Evolutionary conservation across 2,888 invertebrate species (phyloP), one percentile per base, ranked within the genome.

Genomic region (Diplolepis rosae): DNA sequence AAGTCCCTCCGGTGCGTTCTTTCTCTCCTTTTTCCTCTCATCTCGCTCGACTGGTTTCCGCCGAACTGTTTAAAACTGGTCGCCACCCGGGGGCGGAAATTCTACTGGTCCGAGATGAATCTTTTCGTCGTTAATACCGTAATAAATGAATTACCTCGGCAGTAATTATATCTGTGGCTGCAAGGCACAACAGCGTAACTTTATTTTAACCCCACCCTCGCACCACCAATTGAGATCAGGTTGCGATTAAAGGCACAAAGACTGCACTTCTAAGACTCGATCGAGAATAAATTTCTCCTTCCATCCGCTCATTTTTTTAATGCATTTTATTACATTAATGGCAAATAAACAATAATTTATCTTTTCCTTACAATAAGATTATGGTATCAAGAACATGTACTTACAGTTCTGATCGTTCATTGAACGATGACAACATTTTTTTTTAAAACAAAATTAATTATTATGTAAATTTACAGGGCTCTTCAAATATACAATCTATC

Each of bases 61-160:
- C 83, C 84, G 84, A 86, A 86, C 84, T 82, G 82, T 85, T 85
- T 83, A 82, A 84, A 85, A 84, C 84, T 84, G 83, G 84, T 81
- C 82, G 81, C 81, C 78, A 75, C 80, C 76, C 76, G 75, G 76
- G 81, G 82, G 74, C 73, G 74, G 39, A 73, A 77, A 77, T 77
- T 74, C 74, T 74, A 74, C 74, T 73, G 71, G 69, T 71, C 74
- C 70, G 54, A 66, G 70, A 71, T 56, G 74, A 74, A 74, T 74
- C 74, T 77, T 77, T 77, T 77, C 76, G 74, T 73, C 74, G 76
- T 77, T 74, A 77, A 77, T 74, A 61, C 61, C 61, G 61, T 61
- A 61, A 39, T 61, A 61, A 61, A 61, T 61, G 61, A 61, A 61
- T 61, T 61, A 39, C 61, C 61, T 61, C 61, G 24, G 61, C 61